A percentile compares a stretch with the other conserved stretches of the same genome.
phyloP scores from a whole-genome alignment of 2,797 vertebrate genomes.

The Falco peregrinus region DNA sequence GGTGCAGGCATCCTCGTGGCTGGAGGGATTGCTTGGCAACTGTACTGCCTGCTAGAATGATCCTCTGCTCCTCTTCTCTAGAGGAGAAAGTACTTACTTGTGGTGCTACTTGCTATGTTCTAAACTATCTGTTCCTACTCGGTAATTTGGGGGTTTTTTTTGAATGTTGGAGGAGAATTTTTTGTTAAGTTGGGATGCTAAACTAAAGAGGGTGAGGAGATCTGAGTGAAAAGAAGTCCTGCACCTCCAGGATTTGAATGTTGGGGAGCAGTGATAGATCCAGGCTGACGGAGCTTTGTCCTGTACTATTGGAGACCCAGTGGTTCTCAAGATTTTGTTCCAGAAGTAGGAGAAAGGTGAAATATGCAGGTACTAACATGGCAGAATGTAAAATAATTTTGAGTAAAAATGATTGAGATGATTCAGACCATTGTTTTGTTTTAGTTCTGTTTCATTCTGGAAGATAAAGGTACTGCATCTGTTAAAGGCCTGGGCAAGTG shows the following conservation, averaged over 20 bases:
- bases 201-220: background rate
- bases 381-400: background rate
- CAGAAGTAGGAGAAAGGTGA: background rate
- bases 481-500: background rate
- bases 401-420: background rate
- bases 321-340: background rate
- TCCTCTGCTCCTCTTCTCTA: background rate
- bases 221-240: background rate
- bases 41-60: background rate
- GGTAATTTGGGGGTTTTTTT: background rate
- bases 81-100: background rate
- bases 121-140: background rate
- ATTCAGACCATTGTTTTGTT: background rate
- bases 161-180: background rate
- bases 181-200: background rate
- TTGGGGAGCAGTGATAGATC: background rate
- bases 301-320: background rate
- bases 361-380: background rate
- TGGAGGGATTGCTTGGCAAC: slow-evolving; percentile 7
- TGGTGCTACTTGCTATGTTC: background rate
- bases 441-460: background rate
- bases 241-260: background rate
- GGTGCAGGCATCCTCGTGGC: background rate
- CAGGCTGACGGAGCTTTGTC: background rate
- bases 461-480: background rate